These are phyloP conservation scores for Drosophila subquinaria DNA, from an alignment of 2,888 invertebrate species.

Conservation along the genomic window DNA sequence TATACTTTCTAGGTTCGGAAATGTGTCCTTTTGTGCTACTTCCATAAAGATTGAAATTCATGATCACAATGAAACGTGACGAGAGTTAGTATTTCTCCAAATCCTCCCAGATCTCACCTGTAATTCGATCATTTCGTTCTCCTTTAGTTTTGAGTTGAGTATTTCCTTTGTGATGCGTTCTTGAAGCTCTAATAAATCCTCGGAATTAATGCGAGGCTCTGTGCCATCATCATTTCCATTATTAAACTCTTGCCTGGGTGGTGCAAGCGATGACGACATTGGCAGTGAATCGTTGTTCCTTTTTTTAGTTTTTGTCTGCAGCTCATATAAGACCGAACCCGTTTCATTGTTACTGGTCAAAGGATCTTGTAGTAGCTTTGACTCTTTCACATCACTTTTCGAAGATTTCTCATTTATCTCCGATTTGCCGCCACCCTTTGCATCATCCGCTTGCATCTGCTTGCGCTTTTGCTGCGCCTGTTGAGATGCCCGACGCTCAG, in stretches of 20 bases:
- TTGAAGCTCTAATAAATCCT: slow-evolving; percentile 85
- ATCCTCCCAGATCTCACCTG: slow-evolving; percentile 78
- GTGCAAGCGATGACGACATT: slow-evolving; percentile 58
- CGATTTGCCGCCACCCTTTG: slow-evolving; percentile 50
- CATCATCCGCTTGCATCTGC: slow-evolving; percentile 72
- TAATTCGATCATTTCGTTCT: slow-evolving; percentile 85
- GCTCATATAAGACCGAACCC: slow-evolving; percentile 16
- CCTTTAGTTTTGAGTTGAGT: slow-evolving; percentile 85
- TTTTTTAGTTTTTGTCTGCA: slow-evolving; percentile 17
- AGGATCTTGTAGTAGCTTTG: neutral
- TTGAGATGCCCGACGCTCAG: slow-evolving; percentile 57
- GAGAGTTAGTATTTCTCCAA: neutral
- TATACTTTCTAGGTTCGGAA: slow-evolving; percentile 2
- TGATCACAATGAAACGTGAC: slow-evolving; percentile 15
- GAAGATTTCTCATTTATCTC: slow-evolving; percentile 24
- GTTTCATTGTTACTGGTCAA: slow-evolving; percentile 19
- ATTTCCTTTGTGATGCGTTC: slow-evolving; percentile 86
- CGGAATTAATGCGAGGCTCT: slow-evolving; percentile 79
- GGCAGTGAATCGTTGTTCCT: slow-evolving; percentile 26
- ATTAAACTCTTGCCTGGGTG: slow-evolving; percentile 54
- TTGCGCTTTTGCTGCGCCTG: slow-evolving; percentile 59
- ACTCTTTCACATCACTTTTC: slow-evolving; percentile 19
- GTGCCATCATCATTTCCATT: slow-evolving; percentile 41
- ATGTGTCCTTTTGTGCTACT: slow-evolving; percentile 14
- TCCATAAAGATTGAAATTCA: slow-evolving; percentile 16